Percentiles rank a stretch among this genome's conserved stretches.
These are phyloP conservation scores for Pitta sordida DNA, from an alignment of 2,113 vertebrate genomes.

Conservation along the genomic window DNA sequence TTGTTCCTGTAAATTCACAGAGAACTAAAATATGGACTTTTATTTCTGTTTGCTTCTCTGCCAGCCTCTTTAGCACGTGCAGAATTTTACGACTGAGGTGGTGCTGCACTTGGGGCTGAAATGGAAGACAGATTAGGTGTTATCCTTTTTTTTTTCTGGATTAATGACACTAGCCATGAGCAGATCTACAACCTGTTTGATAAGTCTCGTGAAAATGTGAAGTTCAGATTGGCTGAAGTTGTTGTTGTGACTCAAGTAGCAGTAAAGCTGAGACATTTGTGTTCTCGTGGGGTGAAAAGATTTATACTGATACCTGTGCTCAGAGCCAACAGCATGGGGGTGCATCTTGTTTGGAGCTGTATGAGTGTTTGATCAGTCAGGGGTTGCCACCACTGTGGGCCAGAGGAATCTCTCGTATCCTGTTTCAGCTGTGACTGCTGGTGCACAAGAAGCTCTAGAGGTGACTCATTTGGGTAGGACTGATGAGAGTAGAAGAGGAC, in stretches of 20 bases:
- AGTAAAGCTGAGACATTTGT: background rate
- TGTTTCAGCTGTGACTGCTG: background rate
- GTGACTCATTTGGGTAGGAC: background rate
- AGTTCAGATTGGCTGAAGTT: background rate
- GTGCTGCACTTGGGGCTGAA: background rate
- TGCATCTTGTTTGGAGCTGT: background rate
- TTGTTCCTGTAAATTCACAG: background rate
- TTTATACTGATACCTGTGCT: background rate
- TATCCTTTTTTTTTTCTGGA: background rate
- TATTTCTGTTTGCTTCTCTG: background rate
- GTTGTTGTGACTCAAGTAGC: background rate
- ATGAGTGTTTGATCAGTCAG: background rate
- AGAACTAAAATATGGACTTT: background rate
- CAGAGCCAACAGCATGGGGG: background rate
- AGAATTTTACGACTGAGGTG: background rate
- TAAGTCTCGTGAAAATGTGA: background rate
- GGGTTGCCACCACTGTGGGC: background rate
- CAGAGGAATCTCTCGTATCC: fast-evolving
- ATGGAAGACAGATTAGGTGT: background rate
- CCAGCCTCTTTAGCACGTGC: background rate
- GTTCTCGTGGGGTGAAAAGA: background rate
- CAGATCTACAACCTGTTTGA: background rate
- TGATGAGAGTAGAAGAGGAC: background rate
- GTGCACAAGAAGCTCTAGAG: background rate
- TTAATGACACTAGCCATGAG: background rate